Conservation (phyloP, 2,888 invertebrate genomes). For the Habroteleia sp. region DNA sequence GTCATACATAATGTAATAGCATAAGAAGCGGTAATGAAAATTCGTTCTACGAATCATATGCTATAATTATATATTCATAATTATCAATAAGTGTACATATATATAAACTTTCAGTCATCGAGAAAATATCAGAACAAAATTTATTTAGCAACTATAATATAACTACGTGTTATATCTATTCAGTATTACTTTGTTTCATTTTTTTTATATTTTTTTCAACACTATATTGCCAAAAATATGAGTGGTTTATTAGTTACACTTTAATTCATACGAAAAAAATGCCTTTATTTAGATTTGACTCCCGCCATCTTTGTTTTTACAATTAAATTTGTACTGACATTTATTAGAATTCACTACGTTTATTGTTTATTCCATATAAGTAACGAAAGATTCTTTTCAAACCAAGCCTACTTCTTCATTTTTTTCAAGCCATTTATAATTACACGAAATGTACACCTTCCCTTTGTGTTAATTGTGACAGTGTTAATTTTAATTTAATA, state of each 20-base stretch:
- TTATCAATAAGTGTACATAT: slow-evolving; percentile 68
- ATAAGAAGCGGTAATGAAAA: slow-evolving; percentile 68
- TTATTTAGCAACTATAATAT: slow-evolving; percentile 68
- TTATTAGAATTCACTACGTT: slow-evolving; percentile 77
- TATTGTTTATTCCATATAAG: slow-evolving; percentile 27
- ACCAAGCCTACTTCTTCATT: slow-evolving; percentile 7
- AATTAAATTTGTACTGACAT: slow-evolving; percentile 78
- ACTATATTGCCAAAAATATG: slow-evolving; percentile 78
- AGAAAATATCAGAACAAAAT: slow-evolving; percentile 71
- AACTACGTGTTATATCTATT: slow-evolving; percentile 66
- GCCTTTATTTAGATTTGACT: slow-evolving; percentile 66
- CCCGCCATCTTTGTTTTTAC: slow-evolving; percentile 59
- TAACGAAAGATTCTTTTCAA: slow-evolving; percentile 42
- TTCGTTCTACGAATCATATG: slow-evolving; percentile 77
- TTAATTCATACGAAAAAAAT: slow-evolving; percentile 64
- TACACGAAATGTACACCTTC: slow-evolving; percentile 2
- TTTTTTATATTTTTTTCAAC: slow-evolving; percentile 65
- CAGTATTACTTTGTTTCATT: slow-evolving; percentile 61
- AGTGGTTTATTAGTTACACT: slow-evolving; percentile 64
- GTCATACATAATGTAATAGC: slow-evolving; percentile 43
- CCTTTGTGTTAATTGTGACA: background rate
- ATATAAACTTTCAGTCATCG: slow-evolving; percentile 77
- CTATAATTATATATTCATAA: no score
- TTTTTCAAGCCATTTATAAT: background rate
- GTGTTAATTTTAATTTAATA: background rate